Base-by-base conservation (phyloP, 2,797 vertebrate genomes). In the Myiotriccus ornatus region DNA sequence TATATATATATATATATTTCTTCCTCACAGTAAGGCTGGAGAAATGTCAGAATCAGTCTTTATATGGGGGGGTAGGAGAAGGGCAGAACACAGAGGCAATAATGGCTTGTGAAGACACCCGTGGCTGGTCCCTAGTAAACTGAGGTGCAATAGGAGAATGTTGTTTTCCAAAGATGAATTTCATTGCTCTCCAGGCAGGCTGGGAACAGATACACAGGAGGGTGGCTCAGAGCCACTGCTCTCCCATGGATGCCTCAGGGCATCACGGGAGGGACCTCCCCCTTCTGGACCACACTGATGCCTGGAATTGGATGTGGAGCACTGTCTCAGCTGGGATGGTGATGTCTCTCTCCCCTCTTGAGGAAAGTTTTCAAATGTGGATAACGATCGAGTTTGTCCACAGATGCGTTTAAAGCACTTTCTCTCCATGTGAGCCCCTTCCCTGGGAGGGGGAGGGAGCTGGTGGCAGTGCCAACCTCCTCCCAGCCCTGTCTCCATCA, bases 241-340 rank as follows among this genome's bases (percentile, higher is more conserved):
- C 28, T 23, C 12, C 49, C 3, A 0, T 4, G 27, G 49, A 3
- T 53, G 44, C 24, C 39, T 12, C 12, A 5, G 22, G 56, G 34
- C 14, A 13, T 7, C 1, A 14, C 34, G 47, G 32, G 41, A 12
- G 32, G 64, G 22, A 17, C 28, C 3, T 43, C 19, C 37, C 23
- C 22, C 15, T 18, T 65, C n/a, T 27, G 32, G 24, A 4, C 27
- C 34, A 17, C 0, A 0, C 0, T 2, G 4, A 5, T 44, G 18
- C n/a, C 24, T 57, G 50, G 44, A 8, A 44, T 8, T 3, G 20
- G 41, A 25, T 6, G 24, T 16, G 59, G 57, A 71, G 11, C 37
- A 4, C 12, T 12, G 15, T 4, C 50, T 25, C 21, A 7, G 34
- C 2, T 11, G 19, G 18, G 17, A 2, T 1, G 4, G 30, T 23